Base-by-base conservation (phyloP, 2,797 vertebrate genomes). In the Phaenicophaeus curvirostris region DNA sequence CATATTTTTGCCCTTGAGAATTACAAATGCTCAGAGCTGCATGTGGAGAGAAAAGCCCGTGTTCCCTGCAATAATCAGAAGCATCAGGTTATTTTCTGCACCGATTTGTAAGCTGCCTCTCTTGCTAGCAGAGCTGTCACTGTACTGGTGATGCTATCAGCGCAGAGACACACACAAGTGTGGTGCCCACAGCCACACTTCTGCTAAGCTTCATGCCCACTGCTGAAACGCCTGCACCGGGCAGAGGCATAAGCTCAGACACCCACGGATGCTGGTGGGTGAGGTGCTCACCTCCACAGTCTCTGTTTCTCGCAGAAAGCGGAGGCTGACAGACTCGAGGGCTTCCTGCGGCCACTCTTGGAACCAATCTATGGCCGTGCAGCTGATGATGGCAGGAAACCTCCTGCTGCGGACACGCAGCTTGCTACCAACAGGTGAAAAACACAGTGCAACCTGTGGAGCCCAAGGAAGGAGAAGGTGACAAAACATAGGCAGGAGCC, bases 291-390 rank as follows among this genome's bases (percentile, higher is more conserved):
- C 99, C 97, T 99, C 98, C 30, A 99, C 98, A 3, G 96, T 91
- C 63, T 98, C 98, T 4, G 98, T 98, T 41, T 98, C 98, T 77
- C 98, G 97, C n/a, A 99, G 97, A 95, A 99, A 99, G 76, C 98
- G 93, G 75, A 99, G 97, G 97, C 99, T 99, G 97, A 99, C 99
- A 0, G 99, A 99, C 97, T 99, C 98, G 15, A 99, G 96, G 2
- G 99, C 99, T 81, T 98, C 98, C 93, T 89, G 98, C 1, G 99
- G 99, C 99, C 99, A 99, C 74, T 98, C 98, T 2, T 99, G 99
- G 97, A 99, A 99, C 99, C 99, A 99, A 91, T 99, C 95, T 3
- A 99, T 99, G 2, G 98, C 98, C 0, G 98, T 98, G 82, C 99
- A 99, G 97, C 99, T 98, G 71, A 99, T 94, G 61, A 99, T 98